Evolutionary conservation across 2,113 vertebrate species (phyloP), one percentile per base, ranked within the genome.

Genomic region (Clupea harengus): DNA sequence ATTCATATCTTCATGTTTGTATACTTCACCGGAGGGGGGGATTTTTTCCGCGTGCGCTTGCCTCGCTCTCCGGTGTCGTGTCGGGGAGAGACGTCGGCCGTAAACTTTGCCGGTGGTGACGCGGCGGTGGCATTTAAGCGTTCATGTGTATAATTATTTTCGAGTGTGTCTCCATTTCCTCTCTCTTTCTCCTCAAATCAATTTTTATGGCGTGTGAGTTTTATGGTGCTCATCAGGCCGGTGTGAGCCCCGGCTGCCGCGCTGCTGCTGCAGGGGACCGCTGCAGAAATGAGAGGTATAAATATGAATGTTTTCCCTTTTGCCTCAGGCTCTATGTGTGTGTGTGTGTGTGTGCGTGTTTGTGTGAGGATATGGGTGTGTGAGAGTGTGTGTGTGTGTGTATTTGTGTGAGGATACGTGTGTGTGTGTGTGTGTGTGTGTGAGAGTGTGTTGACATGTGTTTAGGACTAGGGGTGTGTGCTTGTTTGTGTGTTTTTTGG

Each of bases 91-190:
- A 88, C 89, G 87, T 86, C 86, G 81, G 86, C 85, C 89, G 87
- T 89, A 89, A 91, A 83, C 89, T 78, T 10, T 32, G 72, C 86
- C 88, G 67, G 57, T 75, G 8, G 83, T 57, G 85, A 88, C 85
- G 86, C 83, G 54, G 60, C 47, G 25, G 64, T 83, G 85, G 82
- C 89, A 80, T 86, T 91, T 91, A 91, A 88, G 86, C 90, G 87
- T 88, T 89, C 87, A 89, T 91, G 90, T 91, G 90, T 88, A 88
- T 91, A 91, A 91, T 91, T 89, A 89, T 89, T 91, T 91, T 88
- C 75, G 83, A 91, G 88, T 89, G 86, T 91, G 90, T 91, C 90
- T 91, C 90, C 89, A 89, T 91, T 89, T 89, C 85, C 85, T 89
- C 85, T 88, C 86, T 91, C 88, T 88, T 89, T 91, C 83, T 82